Evolutionary conservation across 2,888 invertebrate species (phyloP), one percentile per base, ranked within the genome.

Genomic region (Altica lythri): DNA sequence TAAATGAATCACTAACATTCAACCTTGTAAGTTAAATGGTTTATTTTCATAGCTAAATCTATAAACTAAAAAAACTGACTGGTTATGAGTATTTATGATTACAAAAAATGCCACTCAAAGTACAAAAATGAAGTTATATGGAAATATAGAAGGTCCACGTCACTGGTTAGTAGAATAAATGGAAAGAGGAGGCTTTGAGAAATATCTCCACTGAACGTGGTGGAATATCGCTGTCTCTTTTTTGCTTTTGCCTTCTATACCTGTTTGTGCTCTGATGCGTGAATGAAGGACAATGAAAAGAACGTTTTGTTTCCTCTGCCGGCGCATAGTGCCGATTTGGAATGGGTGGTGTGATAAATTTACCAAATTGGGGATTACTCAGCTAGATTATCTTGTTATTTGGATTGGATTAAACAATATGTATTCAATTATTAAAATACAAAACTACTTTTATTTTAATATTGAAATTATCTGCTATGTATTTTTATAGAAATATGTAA

Each of bases 211-310:
- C 22, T 25, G 49, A 48, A 42, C 35, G 49, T 32, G 30, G 16
- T 32, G 42, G 34, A 19, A 22, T 42, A 27, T 32, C 17, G 14
- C 54, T 22, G 37, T 51, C 46, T 56, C 56, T 57, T 30, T 57
- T 49, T 42, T 42, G 38, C 38, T 29, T 29, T 48, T 30, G 49
- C 32, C 35, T 53, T 29, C 49, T 29, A 49, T 53, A 57, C 53
- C 57, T 57, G 57, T 53, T 53, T 53, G 50, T 48, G 35, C 46
- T 14, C 14, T 37, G 53, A 29, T 48, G 57, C 57, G 45, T 58
- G 48, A 54, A 54, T 34, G 51, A 52, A 54, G 52, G 54, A 57
- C 57, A 52, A 54, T 58, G 45, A 54, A 30, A 25, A 48, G 45
- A 51, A 42, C 55, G 38, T 55, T 55, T 58, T 52, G 53, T 53